Percentiles rank a stretch among this genome's conserved stretches.
Conservation (phyloP, 2,113 vertebrate species). For the Cisticola juncidis region DNA sequence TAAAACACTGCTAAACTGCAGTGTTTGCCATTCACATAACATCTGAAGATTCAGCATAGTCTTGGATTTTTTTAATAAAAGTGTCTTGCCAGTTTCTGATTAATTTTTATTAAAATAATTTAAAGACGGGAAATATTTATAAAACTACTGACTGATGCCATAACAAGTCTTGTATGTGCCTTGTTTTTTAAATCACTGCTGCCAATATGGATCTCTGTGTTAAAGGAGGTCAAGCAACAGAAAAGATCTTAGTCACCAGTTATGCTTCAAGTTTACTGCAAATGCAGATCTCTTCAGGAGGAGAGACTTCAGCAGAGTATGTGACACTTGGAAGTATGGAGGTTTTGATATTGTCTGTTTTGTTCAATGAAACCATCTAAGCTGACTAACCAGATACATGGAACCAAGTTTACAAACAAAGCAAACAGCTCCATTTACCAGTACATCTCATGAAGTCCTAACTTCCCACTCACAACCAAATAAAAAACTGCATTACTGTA, state of each 20-base stretch:
- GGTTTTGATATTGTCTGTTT: background rate
- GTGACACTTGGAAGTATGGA: background rate
- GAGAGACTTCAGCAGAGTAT: background rate
- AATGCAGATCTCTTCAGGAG: background rate
- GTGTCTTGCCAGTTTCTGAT: background rate
- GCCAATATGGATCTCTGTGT: background rate
- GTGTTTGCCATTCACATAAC: background rate
- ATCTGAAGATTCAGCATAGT: background rate
- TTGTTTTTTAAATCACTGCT: background rate
- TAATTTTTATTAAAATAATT: background rate
- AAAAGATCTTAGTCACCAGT: background rate
- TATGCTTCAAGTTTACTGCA: background rate
- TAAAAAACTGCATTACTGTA: background rate
- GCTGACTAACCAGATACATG: background rate
- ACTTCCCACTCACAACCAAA: background rate
- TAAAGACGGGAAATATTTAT: background rate
- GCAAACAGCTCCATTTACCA: background rate
- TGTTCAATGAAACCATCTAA: background rate
- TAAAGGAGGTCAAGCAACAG: background rate
- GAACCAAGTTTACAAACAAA: background rate
- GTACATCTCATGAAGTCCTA: background rate
- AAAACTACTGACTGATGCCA: background rate
- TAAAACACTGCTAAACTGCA: background rate
- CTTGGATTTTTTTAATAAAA: background rate
- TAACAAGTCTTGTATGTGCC: background rate